Evolutionary conservation across 2,888 invertebrate genomes (phyloP).

Genomic region (Deroplatys truncata): DNA sequence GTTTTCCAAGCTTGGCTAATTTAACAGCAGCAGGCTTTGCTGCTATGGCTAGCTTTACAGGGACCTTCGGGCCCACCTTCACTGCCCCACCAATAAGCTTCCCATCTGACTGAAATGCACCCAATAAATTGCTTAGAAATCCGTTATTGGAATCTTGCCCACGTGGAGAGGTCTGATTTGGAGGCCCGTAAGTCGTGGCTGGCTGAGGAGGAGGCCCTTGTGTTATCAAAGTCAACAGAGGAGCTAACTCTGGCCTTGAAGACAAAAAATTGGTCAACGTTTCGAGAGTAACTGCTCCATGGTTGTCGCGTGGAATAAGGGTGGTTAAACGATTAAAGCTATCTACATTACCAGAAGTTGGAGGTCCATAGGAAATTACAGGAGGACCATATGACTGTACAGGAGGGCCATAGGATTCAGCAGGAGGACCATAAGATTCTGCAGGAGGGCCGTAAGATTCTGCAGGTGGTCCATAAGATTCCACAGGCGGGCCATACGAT

Average conservation of each 20-base stretch:
- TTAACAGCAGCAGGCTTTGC: background rate
- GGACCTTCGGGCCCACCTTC: background rate
- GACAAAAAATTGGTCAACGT: background rate
- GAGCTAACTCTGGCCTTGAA: background rate
- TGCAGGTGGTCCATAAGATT: background rate
- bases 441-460: background rate
- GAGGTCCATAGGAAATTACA: background rate
- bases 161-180: background rate
- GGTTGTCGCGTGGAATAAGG: background rate
- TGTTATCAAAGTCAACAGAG: background rate
- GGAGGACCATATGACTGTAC: background rate
- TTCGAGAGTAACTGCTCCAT: background rate
- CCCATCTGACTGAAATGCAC: background rate
- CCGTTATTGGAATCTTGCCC: background rate
- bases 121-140: background rate
- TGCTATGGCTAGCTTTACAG: background rate
- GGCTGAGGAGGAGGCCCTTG: background rate
- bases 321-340: background rate
- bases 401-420: background rate
- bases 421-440: background rate
- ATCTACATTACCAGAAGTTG: background rate
- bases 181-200: background rate
- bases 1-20: background rate
- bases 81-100: background rate
- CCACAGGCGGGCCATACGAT: background rate